Conservation (phyloP, 1,140 invertebrate species). For the Bombus sibiricus region DNA sequence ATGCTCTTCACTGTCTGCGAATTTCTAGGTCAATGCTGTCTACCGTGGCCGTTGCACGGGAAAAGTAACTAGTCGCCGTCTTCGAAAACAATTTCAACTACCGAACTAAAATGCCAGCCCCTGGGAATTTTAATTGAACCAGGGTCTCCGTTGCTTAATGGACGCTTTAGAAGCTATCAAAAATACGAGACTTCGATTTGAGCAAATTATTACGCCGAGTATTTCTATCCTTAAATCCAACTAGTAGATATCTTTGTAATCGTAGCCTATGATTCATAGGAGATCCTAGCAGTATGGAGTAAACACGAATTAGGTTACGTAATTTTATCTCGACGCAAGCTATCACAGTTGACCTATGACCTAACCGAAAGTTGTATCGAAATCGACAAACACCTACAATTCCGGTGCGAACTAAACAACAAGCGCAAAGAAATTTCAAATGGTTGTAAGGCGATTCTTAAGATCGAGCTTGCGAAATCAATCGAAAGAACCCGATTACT, state of each 20-base stretch:
- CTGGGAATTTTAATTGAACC: neutral
- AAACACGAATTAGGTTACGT: neutral
- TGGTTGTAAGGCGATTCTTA: too few species aligned
- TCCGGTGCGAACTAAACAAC: too few species aligned
- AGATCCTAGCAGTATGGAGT: neutral
- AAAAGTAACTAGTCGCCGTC: neutral
- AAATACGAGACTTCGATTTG: neutral
- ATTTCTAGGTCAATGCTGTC: constrained; percentile 63
- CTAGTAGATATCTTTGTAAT: too few species aligned
- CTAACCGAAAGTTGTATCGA: neutral
- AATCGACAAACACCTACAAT: too few species aligned
- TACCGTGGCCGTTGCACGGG: constrained; percentile 21
- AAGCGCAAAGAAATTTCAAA: too few species aligned
- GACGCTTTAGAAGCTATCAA: neutral
- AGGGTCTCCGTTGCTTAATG: too few species aligned
- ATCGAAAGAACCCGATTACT: neutral
- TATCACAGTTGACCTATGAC: neutral
- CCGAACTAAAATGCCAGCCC: neutral
- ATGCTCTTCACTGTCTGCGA: constrained; percentile 51
- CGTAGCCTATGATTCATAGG: too few species aligned
- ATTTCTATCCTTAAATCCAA: too few species aligned
- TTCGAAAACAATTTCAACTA: constrained; percentile 20
- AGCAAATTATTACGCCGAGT: too few species aligned
- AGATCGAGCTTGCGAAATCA: neutral
- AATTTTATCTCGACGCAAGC: neutral